A percentile compares a stretch with the other conserved stretches of the same genome.
Conservation (phyloP, 1,140 invertebrate species). For the Sogatella furcifera region DNA sequence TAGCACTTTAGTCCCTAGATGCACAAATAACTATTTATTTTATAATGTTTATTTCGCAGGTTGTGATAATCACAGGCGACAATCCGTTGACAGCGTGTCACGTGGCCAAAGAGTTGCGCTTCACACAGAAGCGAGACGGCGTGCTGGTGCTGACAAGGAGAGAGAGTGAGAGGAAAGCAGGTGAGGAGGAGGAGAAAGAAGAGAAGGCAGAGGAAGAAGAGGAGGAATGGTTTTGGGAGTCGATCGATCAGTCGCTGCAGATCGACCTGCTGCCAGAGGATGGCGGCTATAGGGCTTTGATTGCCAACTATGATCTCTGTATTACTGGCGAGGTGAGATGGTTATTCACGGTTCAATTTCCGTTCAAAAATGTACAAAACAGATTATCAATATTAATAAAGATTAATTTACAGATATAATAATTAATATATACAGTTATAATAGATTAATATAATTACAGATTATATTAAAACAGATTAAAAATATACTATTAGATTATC, state of each 20-base stretch:
- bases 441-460: no score
- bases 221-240: slow-evolving; percentile 63
- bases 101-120: slow-evolving; percentile 88
- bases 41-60: no score
- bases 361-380: no score
- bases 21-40: no score
- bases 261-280: slow-evolving; percentile 41
- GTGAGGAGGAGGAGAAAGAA: no score
- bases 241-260: slow-evolving; percentile 59
- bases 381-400: no score
- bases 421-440: no score
- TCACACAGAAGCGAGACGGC: slow-evolving; percentile 57
- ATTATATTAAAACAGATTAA: no score
- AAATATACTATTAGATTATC: no score
- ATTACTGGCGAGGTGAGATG: slow-evolving; percentile 71
- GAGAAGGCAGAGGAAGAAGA: slow-evolving; percentile 23
- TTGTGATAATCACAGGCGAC: slow-evolving; percentile 99
- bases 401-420: no score
- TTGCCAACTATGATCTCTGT: slow-evolving; percentile 70
- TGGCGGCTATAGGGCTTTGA: slow-evolving; percentile 18
- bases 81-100: slow-evolving; percentile 98
- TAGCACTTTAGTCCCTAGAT: no score
- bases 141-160: slow-evolving; percentile 57
- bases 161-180: neutral
- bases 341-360: no score